These are phyloP conservation scores for Tetramorium alpestre DNA, from an alignment of 1,140 invertebrate species.

Conservation along the genomic window DNA sequence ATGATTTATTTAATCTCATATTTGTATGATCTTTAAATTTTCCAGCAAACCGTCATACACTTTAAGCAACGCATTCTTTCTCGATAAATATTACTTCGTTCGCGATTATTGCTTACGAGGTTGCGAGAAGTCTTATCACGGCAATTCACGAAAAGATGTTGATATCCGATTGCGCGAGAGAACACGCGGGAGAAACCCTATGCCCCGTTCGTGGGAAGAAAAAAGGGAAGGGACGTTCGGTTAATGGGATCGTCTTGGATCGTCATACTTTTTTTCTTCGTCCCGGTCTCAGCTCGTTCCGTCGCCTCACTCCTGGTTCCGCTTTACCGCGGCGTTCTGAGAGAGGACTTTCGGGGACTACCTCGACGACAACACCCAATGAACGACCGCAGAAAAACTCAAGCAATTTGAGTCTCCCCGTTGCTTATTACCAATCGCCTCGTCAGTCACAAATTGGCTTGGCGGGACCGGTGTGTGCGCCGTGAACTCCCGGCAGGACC, in stretches of 20 bases:
- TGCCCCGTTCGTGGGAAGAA: conserved; percentile 42
- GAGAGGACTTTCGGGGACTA: conserved; percentile 66
- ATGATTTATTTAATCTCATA: neutral
- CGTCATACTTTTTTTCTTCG: conserved; percentile 50
- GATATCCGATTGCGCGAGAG: conserved; percentile 55
- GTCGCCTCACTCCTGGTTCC: conserved; percentile 36
- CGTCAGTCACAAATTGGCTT: conserved; percentile 85
- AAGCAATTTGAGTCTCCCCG: conserved; percentile 82
- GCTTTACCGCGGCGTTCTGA: conserved; percentile 53
- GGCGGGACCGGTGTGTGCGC: conserved; percentile 69
- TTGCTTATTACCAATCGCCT: conserved; percentile 84
- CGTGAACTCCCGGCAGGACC: conserved; percentile 42
- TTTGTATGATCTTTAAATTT: neutral
- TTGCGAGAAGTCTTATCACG: neutral
- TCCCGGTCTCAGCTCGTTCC: conserved; percentile 25
- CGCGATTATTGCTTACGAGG: neutral
- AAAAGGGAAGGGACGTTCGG: conserved; percentile 56
- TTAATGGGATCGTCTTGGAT: conserved; percentile 77
- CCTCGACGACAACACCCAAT: conserved; percentile 82
- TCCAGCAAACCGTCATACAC: no score
- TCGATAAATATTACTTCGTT: neutral
- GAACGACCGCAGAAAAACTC: conserved; percentile 83
- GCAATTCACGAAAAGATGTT: conserved; percentile 6
- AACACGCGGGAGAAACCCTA: conserved; percentile 50
- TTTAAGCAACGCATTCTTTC: neutral